Evolutionary conservation across 2,888 invertebrate species (phyloP).

Genomic region (Xylophagus ater): DNA sequence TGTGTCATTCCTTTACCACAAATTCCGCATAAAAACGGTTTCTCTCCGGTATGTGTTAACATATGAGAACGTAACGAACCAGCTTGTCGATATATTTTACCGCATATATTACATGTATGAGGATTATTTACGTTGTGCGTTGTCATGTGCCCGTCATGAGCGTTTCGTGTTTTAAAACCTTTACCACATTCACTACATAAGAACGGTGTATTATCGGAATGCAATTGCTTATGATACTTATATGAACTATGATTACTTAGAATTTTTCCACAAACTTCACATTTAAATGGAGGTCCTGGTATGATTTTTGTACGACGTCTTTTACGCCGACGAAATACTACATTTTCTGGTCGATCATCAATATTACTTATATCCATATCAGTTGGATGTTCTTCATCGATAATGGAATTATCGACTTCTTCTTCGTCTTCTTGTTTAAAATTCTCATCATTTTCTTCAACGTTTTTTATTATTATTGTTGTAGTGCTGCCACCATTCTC

Average conservation of each 20-base stretch:
- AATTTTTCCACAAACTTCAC: slow-evolving; percentile 30
- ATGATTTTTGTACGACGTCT: slow-evolving; percentile 12
- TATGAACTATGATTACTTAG: slow-evolving; percentile 34
- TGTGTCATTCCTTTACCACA: slow-evolving; percentile 38
- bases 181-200: slow-evolving; percentile 32
- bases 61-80: slow-evolving; percentile 33
- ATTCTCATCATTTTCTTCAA: not conserved
- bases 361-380: not conserved
- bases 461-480: slow-evolving; percentile 1
- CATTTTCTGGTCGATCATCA: slow-evolving; percentile 12
- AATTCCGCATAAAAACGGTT: slow-evolving; percentile 32
- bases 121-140: slow-evolving; percentile 34
- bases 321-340: slow-evolving; percentile 3
- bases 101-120: slow-evolving; percentile 31
- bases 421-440: slow-evolving; percentile 1
- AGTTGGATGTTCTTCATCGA: not conserved
- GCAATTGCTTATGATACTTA: slow-evolving; percentile 37
- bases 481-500: not conserved
- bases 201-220: slow-evolving; percentile 33
- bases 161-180: slow-evolving; percentile 37
- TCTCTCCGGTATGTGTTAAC: slow-evolving; percentile 31
- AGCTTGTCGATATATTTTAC: slow-evolving; percentile 33
- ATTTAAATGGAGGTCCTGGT: slow-evolving; percentile 20
- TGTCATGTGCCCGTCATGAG: slow-evolving; percentile 34
- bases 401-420: not conserved